A percentile compares a stretch with the other conserved stretches of the same genome.
These are phyloP conservation scores for Lepas anatifera DNA, from an alignment of 2,888 invertebrate species.

Conservation along the genomic window DNA sequence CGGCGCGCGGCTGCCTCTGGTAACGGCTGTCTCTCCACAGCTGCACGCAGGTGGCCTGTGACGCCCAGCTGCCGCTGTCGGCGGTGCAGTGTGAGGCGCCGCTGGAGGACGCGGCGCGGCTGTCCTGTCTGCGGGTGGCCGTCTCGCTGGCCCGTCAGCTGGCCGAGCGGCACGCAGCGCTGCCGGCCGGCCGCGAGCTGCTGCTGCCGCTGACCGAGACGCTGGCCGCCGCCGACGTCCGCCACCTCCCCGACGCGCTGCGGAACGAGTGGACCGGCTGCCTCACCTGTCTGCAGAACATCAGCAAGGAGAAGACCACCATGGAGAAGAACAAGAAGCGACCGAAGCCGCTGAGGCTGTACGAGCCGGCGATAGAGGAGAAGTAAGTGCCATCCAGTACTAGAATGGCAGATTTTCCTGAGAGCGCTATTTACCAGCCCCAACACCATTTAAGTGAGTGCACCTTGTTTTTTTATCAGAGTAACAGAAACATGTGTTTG, in stretches of 20 bases:
- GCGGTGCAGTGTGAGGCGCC: not conserved
- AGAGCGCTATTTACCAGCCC: no score
- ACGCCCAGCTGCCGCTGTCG: not conserved
- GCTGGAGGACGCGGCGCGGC: not conserved
- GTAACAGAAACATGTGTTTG: no score
- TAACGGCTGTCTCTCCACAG: not conserved
- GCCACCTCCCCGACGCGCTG: not conserved
- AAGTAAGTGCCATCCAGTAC: constrained; percentile 54
- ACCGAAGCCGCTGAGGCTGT: constrained; percentile 66
- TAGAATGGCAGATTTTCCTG: no score
- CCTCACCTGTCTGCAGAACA: not conserved
- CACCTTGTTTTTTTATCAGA: no score
- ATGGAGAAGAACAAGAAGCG: constrained; percentile 37
- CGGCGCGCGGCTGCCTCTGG: no score
- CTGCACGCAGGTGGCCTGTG: not conserved
- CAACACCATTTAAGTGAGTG: no score
- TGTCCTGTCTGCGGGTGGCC: not conserved
- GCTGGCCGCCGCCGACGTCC: not conserved
- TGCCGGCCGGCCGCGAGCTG: not conserved
- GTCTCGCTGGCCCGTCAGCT: not conserved
- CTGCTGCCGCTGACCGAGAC: not conserved
- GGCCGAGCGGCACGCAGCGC: not conserved
- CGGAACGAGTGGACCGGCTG: not conserved
- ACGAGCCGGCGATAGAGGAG: constrained; percentile 74
- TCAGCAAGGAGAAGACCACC: constrained; percentile 2